Evolutionary conservation across 2,113 vertebrate species (phyloP).

Genomic region (Formicarius rufipectus): DNA sequence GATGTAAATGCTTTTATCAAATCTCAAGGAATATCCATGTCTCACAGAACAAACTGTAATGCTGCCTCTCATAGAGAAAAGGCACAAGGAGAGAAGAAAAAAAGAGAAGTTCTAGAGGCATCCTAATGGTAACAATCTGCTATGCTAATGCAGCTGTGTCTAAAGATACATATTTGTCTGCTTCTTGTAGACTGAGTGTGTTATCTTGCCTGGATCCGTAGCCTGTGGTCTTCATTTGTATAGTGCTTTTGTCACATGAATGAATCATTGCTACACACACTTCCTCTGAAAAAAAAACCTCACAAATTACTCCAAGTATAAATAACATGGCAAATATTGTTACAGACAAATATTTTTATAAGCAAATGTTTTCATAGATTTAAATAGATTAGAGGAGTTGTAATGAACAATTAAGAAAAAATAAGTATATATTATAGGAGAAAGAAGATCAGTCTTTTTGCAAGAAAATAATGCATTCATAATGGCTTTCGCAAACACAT

Average conservation of each 20-base stretch:
- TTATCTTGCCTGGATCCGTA: not conserved
- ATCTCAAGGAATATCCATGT: not conserved
- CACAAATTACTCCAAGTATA: not conserved
- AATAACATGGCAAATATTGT: not conserved
- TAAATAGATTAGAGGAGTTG: not conserved
- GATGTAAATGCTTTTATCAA: not conserved
- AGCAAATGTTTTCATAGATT: not conserved
- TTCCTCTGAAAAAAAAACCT: not conserved
- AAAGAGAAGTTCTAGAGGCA: not conserved
- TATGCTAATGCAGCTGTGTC: not conserved
- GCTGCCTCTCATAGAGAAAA: not conserved
- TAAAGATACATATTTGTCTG: not conserved
- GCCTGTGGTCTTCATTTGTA: not conserved
- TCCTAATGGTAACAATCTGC: not conserved
- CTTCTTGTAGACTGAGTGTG: not conserved
- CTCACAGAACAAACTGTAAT: not conserved
- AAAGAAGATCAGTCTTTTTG: not conserved
- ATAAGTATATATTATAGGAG: not conserved
- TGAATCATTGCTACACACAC: not conserved
- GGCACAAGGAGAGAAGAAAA: not conserved
- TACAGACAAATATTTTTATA: not conserved
- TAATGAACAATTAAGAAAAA: not conserved
- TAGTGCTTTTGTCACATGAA: not conserved
- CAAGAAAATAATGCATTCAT: not conserved
- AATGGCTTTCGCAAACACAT: not conserved